Evolutionary conservation across 2,888 invertebrate species (phyloP), one percentile per base, ranked within the genome.

Genomic region (Omphaloscelis lunosa): DNA sequence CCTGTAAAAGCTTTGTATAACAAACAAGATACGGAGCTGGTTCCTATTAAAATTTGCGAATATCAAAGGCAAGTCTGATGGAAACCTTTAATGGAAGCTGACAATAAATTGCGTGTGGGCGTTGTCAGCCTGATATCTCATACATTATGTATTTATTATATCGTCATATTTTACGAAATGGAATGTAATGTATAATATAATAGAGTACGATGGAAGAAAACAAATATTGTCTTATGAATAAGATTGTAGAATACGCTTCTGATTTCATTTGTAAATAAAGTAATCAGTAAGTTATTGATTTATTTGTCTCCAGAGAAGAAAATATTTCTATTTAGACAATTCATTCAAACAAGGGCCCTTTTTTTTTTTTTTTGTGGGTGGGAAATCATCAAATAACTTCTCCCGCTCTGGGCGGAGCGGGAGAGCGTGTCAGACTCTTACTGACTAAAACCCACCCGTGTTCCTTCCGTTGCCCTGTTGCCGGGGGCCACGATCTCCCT

Each of bases 141-240:
- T 84, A 75, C 65, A 86, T 84, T 63, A 85, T 86, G 72, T 80
- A 84, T 80, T 73, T 72, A 45, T 86, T 72, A 61, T 67, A 72
- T 65, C 72, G 73, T 73, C 70, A 61, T 71, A 75, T 76, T 84
- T 86, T 74, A 61, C 53, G 20, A 58, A 75, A 72, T 41, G 34
- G 63, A 72, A 83, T 83, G 59, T 75, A 62, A 48, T 48, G 29
- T 27, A n/a, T 41, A 61, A 27, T 56, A 51, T 51, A 58, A 58
- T 23, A 8, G 53, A 73, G 27, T 58, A 59, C 5, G 79, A 71
- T 34, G 34, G 45, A 79, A 34, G 71, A 34, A 79, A 83, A 79
- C 34, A 62, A 62, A 58, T 83, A 58, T 45, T 83, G 34, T 41
- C 27, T 34, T 45, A 58, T 8, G 39, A 23, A 78, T 34, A 65